Conservation (phyloP, 2,113 vertebrate species). For the Brevimyrus niger region DNA sequence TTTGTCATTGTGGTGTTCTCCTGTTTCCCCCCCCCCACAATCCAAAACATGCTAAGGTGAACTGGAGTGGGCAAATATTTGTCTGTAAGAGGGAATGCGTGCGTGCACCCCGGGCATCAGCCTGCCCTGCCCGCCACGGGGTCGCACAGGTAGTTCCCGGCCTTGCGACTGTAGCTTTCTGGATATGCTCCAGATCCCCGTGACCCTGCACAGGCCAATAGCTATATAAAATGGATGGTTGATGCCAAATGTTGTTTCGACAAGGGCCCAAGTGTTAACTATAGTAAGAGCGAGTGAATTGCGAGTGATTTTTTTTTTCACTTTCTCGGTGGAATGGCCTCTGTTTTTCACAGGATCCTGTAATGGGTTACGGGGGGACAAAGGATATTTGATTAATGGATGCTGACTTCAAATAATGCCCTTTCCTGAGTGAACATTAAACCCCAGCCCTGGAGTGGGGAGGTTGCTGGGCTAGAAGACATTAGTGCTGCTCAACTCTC, state of each 20-base stretch:
- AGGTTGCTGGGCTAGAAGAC: background rate
- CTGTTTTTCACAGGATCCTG: background rate
- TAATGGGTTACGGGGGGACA: conserved; percentile 29
- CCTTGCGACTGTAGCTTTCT: background rate
- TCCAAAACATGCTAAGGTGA: background rate
- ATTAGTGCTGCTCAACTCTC: background rate
- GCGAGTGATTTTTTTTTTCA: too few species aligned
- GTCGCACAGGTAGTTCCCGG: background rate
- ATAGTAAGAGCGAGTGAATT: conserved; percentile 16
- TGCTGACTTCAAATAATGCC: conserved; percentile 17
- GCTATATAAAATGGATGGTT: background rate
- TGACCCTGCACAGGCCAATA: background rate
- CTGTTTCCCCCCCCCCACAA: background rate
- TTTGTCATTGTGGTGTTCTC: background rate
- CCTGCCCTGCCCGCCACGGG: too few species aligned
- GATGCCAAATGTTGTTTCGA: background rate
- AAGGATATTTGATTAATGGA: conserved; percentile 22
- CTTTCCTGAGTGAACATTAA: background rate
- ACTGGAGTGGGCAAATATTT: background rate
- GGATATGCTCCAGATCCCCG: background rate
- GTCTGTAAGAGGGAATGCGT: background rate
- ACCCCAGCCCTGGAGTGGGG: background rate
- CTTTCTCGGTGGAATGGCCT: conserved; percentile 9
- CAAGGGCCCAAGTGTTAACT: background rate
- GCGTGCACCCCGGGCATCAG: background rate